These are phyloP conservation scores for Stomatorhinus walkeri DNA, from an alignment of 2,797 vertebrate species.

Conservation along the genomic window DNA sequence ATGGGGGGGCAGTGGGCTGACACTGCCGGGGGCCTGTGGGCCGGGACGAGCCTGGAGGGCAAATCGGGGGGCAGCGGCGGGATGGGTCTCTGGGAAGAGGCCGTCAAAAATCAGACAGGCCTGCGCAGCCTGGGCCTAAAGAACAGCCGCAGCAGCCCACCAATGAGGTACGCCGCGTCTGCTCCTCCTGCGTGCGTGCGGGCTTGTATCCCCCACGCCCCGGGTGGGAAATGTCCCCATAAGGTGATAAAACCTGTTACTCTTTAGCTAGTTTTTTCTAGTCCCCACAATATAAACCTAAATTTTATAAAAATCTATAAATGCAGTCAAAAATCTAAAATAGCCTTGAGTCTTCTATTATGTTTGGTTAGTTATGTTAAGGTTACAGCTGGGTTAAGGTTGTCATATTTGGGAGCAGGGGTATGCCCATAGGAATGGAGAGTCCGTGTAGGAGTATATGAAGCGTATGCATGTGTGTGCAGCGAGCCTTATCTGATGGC, in stretches of 20 bases:
- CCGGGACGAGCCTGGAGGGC: slow-evolving; percentile 56
- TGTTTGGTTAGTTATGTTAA: background rate
- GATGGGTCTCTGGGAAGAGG: slow-evolving; percentile 83
- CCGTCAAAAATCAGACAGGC: slow-evolving; percentile 66
- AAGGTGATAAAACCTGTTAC: background rate
- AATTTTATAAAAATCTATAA: background rate
- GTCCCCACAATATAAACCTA: background rate
- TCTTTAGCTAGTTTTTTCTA: background rate
- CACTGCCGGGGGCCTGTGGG: slow-evolving; percentile 69
- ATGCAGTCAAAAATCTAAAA: background rate
- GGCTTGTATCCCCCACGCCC: background rate
- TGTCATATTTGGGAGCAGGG: background rate
- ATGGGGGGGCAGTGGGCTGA: slow-evolving; percentile 64
- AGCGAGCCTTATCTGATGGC: slow-evolving; percentile 69
- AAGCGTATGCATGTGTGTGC: background rate
- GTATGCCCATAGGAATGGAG: background rate
- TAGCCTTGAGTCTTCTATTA: background rate
- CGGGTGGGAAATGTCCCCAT: background rate
- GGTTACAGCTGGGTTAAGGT: background rate
- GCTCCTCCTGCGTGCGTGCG: background rate
- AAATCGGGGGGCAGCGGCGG: slow-evolving; percentile 56
- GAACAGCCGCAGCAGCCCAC: slow-evolving; percentile 62
- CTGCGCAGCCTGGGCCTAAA: slow-evolving; percentile 72
- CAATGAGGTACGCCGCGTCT: background rate
- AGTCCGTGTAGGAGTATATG: background rate